Conservation (phyloP, 2,113 vertebrate genomes). For the Fulica atra region DNA sequence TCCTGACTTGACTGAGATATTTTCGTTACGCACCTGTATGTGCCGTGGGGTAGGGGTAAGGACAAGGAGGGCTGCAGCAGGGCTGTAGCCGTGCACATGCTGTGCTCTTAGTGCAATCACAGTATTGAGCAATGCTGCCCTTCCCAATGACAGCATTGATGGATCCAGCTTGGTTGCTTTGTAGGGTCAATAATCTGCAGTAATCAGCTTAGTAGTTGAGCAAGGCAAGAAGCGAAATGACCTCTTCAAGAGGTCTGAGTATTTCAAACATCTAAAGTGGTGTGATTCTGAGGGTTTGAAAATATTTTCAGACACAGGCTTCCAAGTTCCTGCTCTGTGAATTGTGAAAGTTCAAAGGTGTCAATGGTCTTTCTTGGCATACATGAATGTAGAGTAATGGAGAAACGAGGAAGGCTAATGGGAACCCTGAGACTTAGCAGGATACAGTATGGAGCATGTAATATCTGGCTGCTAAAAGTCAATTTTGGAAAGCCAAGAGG, state of each 20-base stretch:
- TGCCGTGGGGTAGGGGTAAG: background rate
- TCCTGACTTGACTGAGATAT: background rate
- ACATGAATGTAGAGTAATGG: background rate
- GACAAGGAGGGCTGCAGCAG: background rate
- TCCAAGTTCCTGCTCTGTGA: background rate
- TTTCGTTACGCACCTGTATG: background rate
- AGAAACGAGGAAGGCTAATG: background rate
- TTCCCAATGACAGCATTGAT: background rate
- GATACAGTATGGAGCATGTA: background rate
- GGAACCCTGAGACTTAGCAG: background rate
- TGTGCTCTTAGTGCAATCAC: background rate
- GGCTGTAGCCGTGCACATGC: background rate
- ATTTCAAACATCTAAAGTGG: background rate
- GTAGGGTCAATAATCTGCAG: constrained; percentile 1
- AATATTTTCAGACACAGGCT: background rate
- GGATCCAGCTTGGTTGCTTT: background rate
- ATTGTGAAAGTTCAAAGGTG: background rate
- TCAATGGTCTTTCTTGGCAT: background rate
- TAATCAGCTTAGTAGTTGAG: background rate
- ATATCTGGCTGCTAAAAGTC: background rate
- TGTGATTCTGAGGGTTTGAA: background rate
- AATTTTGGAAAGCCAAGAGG: background rate
- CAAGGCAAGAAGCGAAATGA: background rate
- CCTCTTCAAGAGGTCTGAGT: background rate
- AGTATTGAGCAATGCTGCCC: background rate